phyloP scores from a whole-genome alignment of 37 sponge, comb jelly and placozoan species.

The Oscarella lobularis region DNA sequence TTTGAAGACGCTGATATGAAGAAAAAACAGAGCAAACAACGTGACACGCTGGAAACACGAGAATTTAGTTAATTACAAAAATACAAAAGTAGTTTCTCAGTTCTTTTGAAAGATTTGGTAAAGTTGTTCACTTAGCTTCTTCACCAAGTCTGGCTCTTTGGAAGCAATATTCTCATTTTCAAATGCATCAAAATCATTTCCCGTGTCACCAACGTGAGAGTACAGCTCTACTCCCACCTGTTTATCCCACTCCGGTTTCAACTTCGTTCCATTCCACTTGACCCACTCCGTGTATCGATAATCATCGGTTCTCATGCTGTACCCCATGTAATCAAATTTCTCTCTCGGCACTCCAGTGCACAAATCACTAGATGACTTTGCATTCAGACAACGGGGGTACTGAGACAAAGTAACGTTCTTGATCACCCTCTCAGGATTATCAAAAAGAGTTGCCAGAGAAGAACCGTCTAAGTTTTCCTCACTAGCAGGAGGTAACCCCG shows the following conservation, averaged over 20 bases:
- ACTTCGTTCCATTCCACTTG: background rate
- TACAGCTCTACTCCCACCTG: slow-evolving; percentile 2
- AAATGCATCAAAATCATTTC: background rate
- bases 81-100: too few species aligned
- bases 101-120: too few species aligned
- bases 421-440: background rate
- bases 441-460: background rate
- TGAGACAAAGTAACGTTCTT: background rate
- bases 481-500: background rate
- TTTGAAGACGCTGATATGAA: too few species aligned
- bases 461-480: background rate
- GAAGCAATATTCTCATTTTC: background rate
- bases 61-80: too few species aligned
- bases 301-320: background rate
- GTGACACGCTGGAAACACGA: too few species aligned
- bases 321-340: background rate
- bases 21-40: too few species aligned
- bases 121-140: too few species aligned
- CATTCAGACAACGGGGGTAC: background rate
- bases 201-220: background rate
- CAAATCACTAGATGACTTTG: too few species aligned
- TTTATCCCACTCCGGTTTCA: background rate
- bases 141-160: too few species aligned
- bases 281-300: background rate
- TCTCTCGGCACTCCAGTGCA: too few species aligned